Evolutionary conservation across 2,888 invertebrate species (phyloP), one percentile per base, ranked within the genome.

Genomic region (Eurytoma californica): DNA sequence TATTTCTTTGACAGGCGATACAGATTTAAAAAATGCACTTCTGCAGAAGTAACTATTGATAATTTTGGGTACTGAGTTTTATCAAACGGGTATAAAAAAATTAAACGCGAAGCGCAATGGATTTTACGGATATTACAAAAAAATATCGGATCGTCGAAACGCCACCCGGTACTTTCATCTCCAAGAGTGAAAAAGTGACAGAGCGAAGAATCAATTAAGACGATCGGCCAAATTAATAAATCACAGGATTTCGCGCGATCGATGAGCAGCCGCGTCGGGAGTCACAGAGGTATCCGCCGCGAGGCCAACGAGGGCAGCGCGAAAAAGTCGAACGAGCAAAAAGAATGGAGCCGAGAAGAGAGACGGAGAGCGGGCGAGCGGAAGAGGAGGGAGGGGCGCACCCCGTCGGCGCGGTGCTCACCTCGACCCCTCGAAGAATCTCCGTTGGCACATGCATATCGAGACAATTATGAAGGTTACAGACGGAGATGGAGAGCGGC

Each of bases 401-500:
- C 58, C 18, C 57, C 7, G 18, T 49, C 39, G 39, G 13, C 4
- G 20, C 55, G 53, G n/a, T 5, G 18, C 28, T 75, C 51, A 28
- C n/a, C 47, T 30, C 49, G 67, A 47, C 63, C 70, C 18, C 51
- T 47, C 28, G 7, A 16, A 58, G 68, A 47, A 24, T 39, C 39
- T 39, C 39, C 39, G 39, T 39, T 39, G 9, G 39, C 39, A 39
- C 39, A 39, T 61, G 24, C 67, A 72, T 75, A 60, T 70, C 60
- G 53, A 74, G 47, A 74, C 67, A 74, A 74, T 67, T 67, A 74
- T 24, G 24, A 28, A 28, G 61, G 28, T 13, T 14, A 24, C 14
- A 61, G 28, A 61, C 28, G 47, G 57, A 60, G 61, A 66, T 39
- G 3, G 65, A 69, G 73, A 69, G 70, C 69, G 58, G 39, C 65